Evolutionary conservation across 2,888 invertebrate species (phyloP).

Genomic region (Lycia hirtaria): DNA sequence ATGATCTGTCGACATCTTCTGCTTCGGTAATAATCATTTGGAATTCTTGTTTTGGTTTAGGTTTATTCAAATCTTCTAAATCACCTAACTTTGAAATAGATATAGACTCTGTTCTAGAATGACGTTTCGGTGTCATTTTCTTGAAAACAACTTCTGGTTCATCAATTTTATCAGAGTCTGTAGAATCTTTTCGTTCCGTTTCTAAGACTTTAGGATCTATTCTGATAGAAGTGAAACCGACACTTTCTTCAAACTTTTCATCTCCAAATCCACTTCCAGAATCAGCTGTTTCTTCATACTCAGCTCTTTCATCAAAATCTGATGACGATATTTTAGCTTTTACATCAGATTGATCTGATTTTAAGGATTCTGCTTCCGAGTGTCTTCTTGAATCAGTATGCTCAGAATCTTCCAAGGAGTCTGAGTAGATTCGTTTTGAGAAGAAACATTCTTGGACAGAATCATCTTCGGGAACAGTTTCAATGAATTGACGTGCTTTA

Average conservation of each 20-base stretch:
- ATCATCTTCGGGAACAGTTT: constrained; percentile 84
- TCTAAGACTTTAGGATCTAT: constrained; percentile 66
- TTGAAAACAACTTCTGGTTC: constrained; percentile 74
- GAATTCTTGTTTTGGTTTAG: constrained; percentile 72
- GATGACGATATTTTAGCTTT: constrained; percentile 80
- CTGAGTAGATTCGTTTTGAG: constrained; percentile 82
- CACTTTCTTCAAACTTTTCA: constrained; percentile 80
- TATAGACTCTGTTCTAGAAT: constrained; percentile 78
- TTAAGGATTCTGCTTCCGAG: constrained; percentile 81
- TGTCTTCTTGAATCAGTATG: constrained; percentile 80
- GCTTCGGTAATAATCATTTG: constrained; percentile 82
- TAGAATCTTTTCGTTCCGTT: constrained; percentile 69
- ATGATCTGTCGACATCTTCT: constrained; percentile 74
- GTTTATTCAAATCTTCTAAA: constrained; percentile 63
- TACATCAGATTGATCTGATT: constrained; percentile 81
- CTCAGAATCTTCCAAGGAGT: constrained; percentile 82
- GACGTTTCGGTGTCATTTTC: constrained; percentile 78
- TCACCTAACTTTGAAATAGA: constrained; percentile 77
- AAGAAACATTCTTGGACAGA: constrained; percentile 84
- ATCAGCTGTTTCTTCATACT: constrained; percentile 78
- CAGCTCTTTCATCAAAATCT: constrained; percentile 81
- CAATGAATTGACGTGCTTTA: constrained; percentile 82
- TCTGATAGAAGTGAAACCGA: constrained; percentile 75
- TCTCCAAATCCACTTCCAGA: constrained; percentile 82
- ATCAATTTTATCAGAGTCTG: constrained; percentile 63